Base-by-base conservation (phyloP, 2,888 invertebrate species). In the Nymphalis polychloros region DNA sequence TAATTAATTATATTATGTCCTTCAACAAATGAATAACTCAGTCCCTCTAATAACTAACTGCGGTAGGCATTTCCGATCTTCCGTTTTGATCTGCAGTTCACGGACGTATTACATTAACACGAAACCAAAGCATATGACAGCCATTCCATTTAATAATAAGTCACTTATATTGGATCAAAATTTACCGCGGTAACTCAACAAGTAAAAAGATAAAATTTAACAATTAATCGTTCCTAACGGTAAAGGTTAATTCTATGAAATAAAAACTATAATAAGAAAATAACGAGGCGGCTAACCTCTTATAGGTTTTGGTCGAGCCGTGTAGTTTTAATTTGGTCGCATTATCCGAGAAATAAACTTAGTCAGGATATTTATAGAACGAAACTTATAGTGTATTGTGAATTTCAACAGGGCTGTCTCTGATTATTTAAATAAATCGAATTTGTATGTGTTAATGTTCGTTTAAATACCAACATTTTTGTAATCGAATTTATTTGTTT, bases 21-120 rank as follows among this genome's bases (percentile, higher is more conserved):
- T 19, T 13, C 19, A 10, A 13, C 2, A 57, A n/a, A 41, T 41
- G 1, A 10, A 41, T 13, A 57, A 41, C 41, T 57, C 47, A 16
- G 23, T 19, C 23, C 20, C 52, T 55, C 41, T 63, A 55, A 27
- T 20, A 23, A 47, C 75, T 72, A 81, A 57, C 57, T 57, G 57
- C 57, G 85, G 86, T 84, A 85, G 87, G 86, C 88, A 89, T 90
- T 89, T 89, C 89, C 88, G 89, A 90, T 88, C 82, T 86, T 83
- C 81, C 83, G 79, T 79, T 61, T 13, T 48, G 31, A 49, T 55
- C 57, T 41, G n/a, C 23, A 17, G 55, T 46, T 64, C 64, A 60
- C 64, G n/a, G 48, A 31, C 52, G 16, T 53, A 13, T n/a, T 35
- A 59, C 47, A 53, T 57, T 55, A 8, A 35, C n/a, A 57, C n/a